These are phyloP conservation scores for Nasua narica DNA, from an alignment of 2,797 vertebrate genomes.

Conservation along the genomic window DNA sequence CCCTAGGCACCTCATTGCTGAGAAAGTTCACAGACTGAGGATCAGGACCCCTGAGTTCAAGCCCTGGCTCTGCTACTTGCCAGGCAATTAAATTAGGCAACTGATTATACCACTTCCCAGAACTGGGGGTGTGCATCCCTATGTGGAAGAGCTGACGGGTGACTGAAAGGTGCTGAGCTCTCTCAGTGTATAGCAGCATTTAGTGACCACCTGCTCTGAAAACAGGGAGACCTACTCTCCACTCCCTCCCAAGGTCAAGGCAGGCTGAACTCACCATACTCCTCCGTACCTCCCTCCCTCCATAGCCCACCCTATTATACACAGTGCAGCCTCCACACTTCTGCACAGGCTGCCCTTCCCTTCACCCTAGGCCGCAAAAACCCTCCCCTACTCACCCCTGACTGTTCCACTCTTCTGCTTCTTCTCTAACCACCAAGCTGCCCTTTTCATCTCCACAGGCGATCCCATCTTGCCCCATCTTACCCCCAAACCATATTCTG, in stretches of 20 bases:
- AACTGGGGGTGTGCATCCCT: background rate
- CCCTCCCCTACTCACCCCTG: background rate
- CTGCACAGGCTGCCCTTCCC: background rate
- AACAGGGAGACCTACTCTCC: background rate
- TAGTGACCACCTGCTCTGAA: background rate
- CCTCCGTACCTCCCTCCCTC: background rate
- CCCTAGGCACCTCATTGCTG: background rate
- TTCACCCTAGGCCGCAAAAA: background rate
- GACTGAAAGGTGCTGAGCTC: background rate
- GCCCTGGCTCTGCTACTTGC: background rate
- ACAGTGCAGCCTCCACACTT: background rate
- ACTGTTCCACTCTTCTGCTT: background rate
- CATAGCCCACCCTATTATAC: background rate
- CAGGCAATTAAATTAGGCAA: background rate
- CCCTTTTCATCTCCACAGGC: background rate
- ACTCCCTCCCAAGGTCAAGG: background rate
- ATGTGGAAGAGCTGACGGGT: background rate
- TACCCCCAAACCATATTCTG: background rate
- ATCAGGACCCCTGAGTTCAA: background rate
- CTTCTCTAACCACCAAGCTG: background rate
- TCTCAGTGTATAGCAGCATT: background rate
- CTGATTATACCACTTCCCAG: background rate
- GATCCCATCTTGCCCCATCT: background rate
- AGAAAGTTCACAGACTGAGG: background rate
- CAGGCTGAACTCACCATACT: background rate